A percentile compares a stretch with the other conserved stretches of the same genome.
These are phyloP conservation scores for Trachythela sp. DNA, from an alignment of 64 coral and sea anemone genomes.

Conservation along the genomic window DNA sequence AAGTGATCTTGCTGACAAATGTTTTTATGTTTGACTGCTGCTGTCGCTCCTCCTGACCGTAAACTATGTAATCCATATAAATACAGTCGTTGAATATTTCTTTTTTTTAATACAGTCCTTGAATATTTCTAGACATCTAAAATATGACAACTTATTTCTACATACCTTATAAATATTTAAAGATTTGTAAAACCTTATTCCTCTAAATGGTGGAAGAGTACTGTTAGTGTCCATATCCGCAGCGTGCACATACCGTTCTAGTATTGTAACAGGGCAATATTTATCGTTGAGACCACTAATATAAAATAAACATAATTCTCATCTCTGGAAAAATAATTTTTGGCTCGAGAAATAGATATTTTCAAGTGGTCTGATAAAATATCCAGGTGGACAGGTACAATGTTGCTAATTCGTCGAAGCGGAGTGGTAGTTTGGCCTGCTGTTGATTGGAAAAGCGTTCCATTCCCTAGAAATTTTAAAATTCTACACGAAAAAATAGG, in stretches of 20 bases:
- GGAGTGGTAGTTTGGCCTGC: too few relatives aligned
- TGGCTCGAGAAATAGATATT: too few relatives aligned
- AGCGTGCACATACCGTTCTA: too few relatives aligned
- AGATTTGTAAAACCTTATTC: constrained; percentile 23
- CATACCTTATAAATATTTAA: constrained; percentile 39
- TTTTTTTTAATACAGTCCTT: constrained; percentile 23
- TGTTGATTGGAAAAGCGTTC: too few relatives aligned
- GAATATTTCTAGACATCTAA: constrained; percentile 30
- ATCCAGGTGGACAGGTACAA: too few relatives aligned
- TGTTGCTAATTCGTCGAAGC: too few relatives aligned
- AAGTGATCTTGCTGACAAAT: not conserved
- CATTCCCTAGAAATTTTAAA: too few relatives aligned
- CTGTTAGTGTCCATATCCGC: too few relatives aligned
- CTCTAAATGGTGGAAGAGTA: too few relatives aligned
- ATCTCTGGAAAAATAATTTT: constrained; percentile 25
- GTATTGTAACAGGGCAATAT: too few relatives aligned
- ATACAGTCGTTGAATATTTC: not conserved
- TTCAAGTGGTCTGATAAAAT: constrained; percentile 29
- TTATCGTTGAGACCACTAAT: not conserved
- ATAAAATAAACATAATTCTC: not conserved
- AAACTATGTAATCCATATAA: constrained; percentile 5
- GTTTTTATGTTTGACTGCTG: not conserved
- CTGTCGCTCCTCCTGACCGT: not conserved
- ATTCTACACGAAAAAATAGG: too few relatives aligned
- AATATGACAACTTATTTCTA: not conserved